A percentile compares a stretch with the other conserved stretches of the same genome.
Conservation (phyloP, 2,113 vertebrate genomes). For the Struthio camelus region DNA sequence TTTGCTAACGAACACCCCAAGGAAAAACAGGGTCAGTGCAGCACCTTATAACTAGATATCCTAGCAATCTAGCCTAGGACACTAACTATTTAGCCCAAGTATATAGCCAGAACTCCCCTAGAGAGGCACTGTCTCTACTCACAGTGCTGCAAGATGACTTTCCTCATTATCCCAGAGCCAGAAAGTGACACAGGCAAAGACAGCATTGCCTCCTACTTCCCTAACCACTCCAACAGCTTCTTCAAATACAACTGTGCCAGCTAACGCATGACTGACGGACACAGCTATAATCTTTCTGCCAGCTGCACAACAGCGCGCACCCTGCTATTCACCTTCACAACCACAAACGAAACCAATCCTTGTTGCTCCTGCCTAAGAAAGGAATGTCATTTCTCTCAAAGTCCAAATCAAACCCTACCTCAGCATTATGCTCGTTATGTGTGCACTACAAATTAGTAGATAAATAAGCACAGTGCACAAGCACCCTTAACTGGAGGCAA, state of each 20-base stretch:
- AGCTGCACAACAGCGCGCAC: not conserved
- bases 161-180: fast-evolving
- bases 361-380: not conserved
- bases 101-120: not conserved
- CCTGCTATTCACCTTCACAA: fast-evolving
- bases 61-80: no score
- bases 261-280: fast-evolving
- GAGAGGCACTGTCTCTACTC: fast-evolving
- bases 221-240: not conserved
- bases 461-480: not conserved
- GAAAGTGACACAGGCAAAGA: not conserved
- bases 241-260: fast-evolving
- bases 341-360: not conserved
- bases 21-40: not conserved
- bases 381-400: not conserved
- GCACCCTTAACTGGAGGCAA: not conserved
- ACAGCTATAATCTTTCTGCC: not conserved
- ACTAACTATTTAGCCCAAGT: not conserved
- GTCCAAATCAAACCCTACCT: not conserved
- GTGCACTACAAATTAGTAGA: not conserved
- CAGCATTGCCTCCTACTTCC: not conserved
- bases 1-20: not conserved
- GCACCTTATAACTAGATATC: fast-evolving
- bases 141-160: fast-evolving
- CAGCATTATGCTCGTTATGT: not conserved